These are phyloP conservation scores for Oenanthe melanoleuca DNA, from an alignment of 2,113 vertebrate genomes.

Conservation along the genomic window DNA sequence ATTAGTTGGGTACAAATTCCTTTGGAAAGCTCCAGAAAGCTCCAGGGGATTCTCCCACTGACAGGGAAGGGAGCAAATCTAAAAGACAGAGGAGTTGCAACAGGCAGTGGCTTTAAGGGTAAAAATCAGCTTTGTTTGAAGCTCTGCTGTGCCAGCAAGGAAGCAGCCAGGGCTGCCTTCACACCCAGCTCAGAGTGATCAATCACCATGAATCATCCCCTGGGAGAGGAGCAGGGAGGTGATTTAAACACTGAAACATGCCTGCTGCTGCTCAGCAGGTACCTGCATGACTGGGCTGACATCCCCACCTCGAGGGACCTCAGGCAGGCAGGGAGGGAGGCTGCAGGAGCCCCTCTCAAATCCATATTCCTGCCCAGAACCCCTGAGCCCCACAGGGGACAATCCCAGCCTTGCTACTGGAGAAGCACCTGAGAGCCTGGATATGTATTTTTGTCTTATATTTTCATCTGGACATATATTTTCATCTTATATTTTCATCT, in stretches of 20 bases:
- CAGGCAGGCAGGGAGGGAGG: not conserved
- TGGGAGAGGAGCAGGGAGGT: not conserved
- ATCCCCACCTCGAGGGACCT: not conserved
- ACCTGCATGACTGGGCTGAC: slow-evolving; percentile 20
- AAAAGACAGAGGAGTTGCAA: not conserved
- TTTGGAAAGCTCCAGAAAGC: not conserved
- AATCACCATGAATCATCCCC: slow-evolving; percentile 48
- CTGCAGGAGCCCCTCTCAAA: fast-evolving
- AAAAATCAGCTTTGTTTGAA: not conserved
- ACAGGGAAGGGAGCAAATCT: not conserved
- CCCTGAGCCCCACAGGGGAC: fast-evolving
- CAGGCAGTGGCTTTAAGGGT: not conserved
- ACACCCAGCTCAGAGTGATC: not conserved
- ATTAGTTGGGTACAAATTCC: not conserved
- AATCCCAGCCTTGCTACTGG: not conserved
- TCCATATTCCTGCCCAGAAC: fast-evolving
- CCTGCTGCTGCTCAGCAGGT: slow-evolving; percentile 38
- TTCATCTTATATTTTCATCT: not conserved
- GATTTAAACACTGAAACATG: slow-evolving; percentile 34
- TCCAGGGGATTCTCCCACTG: not conserved
- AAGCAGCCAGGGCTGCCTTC: not conserved
- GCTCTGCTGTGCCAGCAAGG: not conserved
- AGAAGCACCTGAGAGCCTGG: not conserved
- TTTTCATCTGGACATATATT: not conserved
- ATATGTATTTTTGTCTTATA: fast-evolving